These are phyloP conservation scores for Theodoxus fluviatilis DNA, from an alignment of 2,888 invertebrate species.

Conservation along the genomic window DNA sequence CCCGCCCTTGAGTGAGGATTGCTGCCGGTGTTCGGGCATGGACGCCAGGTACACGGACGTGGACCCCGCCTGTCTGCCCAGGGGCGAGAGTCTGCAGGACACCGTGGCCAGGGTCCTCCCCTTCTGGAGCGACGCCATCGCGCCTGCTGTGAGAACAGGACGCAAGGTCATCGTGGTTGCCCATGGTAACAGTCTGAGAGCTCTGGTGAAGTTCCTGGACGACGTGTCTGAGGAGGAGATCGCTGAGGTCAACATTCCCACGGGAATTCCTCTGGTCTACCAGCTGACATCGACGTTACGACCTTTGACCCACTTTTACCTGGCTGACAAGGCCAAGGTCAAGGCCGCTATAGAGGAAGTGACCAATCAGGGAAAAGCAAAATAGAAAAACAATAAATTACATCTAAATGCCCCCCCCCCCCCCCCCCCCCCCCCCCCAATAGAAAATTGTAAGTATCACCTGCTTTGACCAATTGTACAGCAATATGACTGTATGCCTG, in stretches of 20 bases:
- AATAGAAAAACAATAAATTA: no score
- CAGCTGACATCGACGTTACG: constrained; percentile 60
- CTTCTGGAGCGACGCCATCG: constrained; percentile 64
- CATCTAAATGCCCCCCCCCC: no score
- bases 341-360: constrained; percentile 64
- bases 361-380: constrained; percentile 64
- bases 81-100: constrained; percentile 66
- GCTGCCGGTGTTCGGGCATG: constrained; percentile 54
- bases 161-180: constrained; percentile 62
- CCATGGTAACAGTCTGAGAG: constrained; percentile 66
- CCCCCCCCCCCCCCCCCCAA: no score
- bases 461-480: no score
- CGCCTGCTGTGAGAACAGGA: constrained; percentile 61
- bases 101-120: constrained; percentile 63
- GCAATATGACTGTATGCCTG: no score
- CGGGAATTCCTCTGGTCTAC: constrained; percentile 65
- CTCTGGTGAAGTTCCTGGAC: constrained; percentile 65
- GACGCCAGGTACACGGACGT: constrained; percentile 57
- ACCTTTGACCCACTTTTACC: constrained; percentile 62
- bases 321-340: constrained; percentile 60
- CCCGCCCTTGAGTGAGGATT: constrained; percentile 54
- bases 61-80: constrained; percentile 60
- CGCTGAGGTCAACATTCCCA: constrained; percentile 63
- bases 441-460: no score
- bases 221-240: constrained; percentile 61